Conservation (phyloP, 1,140 invertebrate genomes). For the Scylla paramamosain region DNA sequence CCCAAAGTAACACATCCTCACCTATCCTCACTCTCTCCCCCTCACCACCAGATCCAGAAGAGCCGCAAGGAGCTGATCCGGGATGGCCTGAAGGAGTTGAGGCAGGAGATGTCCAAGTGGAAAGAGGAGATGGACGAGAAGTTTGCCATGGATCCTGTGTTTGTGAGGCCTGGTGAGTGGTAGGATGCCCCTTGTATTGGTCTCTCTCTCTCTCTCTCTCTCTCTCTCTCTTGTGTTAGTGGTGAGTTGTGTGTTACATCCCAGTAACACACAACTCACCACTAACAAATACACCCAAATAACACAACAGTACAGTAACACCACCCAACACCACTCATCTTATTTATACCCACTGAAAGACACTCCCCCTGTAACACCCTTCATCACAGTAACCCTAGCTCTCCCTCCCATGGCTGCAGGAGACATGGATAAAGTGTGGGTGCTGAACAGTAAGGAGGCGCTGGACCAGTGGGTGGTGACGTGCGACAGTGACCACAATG, state of each 20-base stretch:
- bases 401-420: neutral
- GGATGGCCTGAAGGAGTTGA: constrained; percentile 50
- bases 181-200: neutral
- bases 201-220: neutral
- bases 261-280: neutral
- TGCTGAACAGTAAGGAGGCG: constrained; percentile 45
- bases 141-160: constrained; percentile 59
- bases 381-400: no score
- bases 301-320: no score
- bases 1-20: no score
- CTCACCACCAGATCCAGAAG: constrained; percentile 24
- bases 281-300: no score
- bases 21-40: no score
- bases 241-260: neutral
- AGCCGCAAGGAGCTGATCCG: constrained; percentile 61
- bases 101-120: constrained; percentile 55
- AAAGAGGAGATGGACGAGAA: constrained; percentile 54
- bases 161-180: constrained; percentile 62
- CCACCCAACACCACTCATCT: no score
- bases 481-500: constrained; percentile 54
- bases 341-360: no score
- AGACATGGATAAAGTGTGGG: constrained; percentile 69
- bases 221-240: neutral
- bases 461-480: constrained; percentile 55
- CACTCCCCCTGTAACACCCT: no score